Conservation (phyloP, 2,888 invertebrate genomes). For the Eilema sororculum region DNA sequence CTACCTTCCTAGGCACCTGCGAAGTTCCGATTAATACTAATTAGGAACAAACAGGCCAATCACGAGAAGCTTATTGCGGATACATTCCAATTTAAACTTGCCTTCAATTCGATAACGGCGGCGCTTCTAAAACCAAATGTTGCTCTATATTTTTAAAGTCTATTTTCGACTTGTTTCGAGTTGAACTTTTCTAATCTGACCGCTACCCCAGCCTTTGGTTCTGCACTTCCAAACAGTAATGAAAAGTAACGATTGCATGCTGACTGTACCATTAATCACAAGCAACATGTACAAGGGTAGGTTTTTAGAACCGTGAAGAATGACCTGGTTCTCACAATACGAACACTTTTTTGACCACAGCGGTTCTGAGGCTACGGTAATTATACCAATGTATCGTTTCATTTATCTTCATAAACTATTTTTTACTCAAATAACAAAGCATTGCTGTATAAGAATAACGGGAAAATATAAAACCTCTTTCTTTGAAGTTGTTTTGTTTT, state of each 20-base stretch:
- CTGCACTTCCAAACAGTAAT: conserved; percentile 85
- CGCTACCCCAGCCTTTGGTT: conserved; percentile 75
- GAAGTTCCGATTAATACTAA: conserved; percentile 84
- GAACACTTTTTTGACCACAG: conserved; percentile 31
- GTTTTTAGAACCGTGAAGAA: conserved; percentile 59
- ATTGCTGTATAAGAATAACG: background rate
- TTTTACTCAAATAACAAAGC: conserved; percentile 13
- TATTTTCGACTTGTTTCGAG: conserved; percentile 83
- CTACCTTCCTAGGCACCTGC: conserved; percentile 57
- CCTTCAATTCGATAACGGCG: conserved; percentile 77
- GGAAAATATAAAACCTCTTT: background rate
- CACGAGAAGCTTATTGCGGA: conserved; percentile 85
- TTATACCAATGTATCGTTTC: conserved; percentile 25
- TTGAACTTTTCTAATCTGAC: conserved; percentile 86
- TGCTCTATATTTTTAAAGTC: conserved; percentile 84
- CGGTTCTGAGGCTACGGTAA: conserved; percentile 23
- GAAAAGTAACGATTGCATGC: conserved; percentile 87
- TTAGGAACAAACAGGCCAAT: conserved; percentile 86
- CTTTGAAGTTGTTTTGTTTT: conserved; percentile 5
- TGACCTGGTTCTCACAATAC: conserved; percentile 45
- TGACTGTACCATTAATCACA: conserved; percentile 83
- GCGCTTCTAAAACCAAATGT: conserved; percentile 85
- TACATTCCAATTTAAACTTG: conserved; percentile 87
- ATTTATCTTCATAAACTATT: conserved; percentile 30
- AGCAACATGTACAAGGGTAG: conserved; percentile 56